Conservation (phyloP, 2,113 vertebrate genomes). For the Erythrocebus patas region DNA sequence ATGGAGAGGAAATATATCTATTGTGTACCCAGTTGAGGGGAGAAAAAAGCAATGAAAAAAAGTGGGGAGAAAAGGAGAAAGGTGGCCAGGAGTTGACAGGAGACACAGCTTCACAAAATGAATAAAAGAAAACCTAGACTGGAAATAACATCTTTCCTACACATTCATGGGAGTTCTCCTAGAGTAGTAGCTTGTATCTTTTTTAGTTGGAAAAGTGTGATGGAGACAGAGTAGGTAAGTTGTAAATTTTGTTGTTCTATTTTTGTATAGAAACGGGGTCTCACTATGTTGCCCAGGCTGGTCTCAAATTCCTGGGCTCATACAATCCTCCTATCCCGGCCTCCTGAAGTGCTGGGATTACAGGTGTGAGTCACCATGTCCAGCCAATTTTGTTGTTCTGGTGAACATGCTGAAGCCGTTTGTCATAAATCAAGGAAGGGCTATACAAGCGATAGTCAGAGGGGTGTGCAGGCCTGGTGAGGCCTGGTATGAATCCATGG, state of each 20-base stretch:
- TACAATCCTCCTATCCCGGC: too few species aligned
- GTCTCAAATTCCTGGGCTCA: too few species aligned
- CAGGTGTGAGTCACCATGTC: too few species aligned
- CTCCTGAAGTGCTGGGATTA: too few species aligned
- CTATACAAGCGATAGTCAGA: not conserved
- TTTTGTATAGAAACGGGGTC: too few species aligned
- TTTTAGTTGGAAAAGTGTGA: not conserved
- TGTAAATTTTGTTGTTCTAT: not conserved
- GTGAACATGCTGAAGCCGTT: not conserved
- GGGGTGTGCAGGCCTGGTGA: not conserved
- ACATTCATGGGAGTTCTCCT: not conserved
- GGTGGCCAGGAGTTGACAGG: not conserved
- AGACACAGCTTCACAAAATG: not conserved
- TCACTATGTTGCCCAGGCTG: too few species aligned
- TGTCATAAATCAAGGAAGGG: not conserved
- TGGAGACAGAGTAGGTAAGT: not conserved
- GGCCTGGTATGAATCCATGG: not conserved
- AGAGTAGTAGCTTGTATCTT: not conserved
- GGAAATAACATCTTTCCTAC: not conserved
- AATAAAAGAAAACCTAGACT: not conserved
- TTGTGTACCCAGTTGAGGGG: not conserved
- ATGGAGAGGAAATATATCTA: not conserved
- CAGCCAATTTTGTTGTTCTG: too few species aligned
- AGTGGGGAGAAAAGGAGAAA: not conserved
- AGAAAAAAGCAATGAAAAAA: not conserved